Base-by-base conservation (phyloP, 2,888 invertebrate species). In the Apamea epomidion region DNA sequence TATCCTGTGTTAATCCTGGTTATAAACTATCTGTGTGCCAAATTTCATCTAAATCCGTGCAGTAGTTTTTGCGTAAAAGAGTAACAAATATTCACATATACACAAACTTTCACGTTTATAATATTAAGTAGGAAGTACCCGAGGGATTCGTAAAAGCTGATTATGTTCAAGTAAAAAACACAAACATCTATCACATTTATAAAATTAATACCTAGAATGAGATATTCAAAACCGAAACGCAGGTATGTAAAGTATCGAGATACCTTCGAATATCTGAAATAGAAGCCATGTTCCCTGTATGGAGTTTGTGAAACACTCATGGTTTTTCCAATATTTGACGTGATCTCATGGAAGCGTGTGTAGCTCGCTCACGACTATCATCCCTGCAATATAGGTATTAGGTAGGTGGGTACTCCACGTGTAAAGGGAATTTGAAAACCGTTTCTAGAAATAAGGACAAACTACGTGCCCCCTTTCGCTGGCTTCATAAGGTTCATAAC, bases 261-360 rank as follows among this genome's bases (percentile, higher is more conserved):
- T 60, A 21, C 42, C 18, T 25, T 60, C 45, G 71, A 48, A 71
- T 87, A 86, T 84, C 83, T 83, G 78, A 87, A 84, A 78, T 87
- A 84, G 87, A 75, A 84, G 58, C 54, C 68, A 75, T 71, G 67
- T 76, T 84, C 0, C 3, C 54, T 51, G 37, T 29, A 51, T 32
- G 70, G 70, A 70, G 75, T 87, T 81, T 76, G 87, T 79, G 65
- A 71, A 87, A 84, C 87, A 79, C 85, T 85, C 65, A 74, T 76
- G 87, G 80, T 87, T 85, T 85, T 85, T 85, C 85, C 85, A 87
- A 87, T 85, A 85, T 85, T 85, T 85, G 85, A 74, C 71, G 65
- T 87, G 85, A 85, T 87, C 87, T 85, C 80, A 65, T 68, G 62
- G 70, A 25, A 58, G 14, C 70, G 29, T 48, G 87, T 79, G 58